Base-by-base conservation (phyloP, 1,140 invertebrate species). In the Probaryconus sp. region DNA sequence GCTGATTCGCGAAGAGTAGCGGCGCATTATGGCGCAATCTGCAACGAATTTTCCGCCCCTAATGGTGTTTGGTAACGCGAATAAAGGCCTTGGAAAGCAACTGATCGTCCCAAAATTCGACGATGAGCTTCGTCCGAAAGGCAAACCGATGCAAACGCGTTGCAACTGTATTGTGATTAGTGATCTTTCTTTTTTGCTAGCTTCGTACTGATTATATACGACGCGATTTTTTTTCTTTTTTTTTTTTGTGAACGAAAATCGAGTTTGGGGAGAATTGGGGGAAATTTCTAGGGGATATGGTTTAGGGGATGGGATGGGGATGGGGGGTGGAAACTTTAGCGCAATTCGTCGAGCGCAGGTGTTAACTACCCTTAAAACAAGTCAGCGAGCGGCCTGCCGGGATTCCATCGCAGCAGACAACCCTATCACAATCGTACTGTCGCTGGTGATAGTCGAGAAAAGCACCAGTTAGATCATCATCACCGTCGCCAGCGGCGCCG, bases 381-480 rank as follows among this genome's bases (percentile, higher is more conserved):
- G 58, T 83, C 76, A 71, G 72, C 64, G 80, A 83, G 81, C 65
- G 75, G 67, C 45, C 76, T 77, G 67, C 53, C 72, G 65, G n/a
- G 58, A 75, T 45, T 76, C 61, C 64, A 60, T 67, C 67, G 50
- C 60, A 67, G 71, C 70, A 69, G 78, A 56, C 71, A 78, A 79
- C 83, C 79, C 81, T 86, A 85, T 86, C 83, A 85, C 84, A 86
- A 84, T 86, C 79, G 80, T 82, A 75, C 50, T 81, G 79, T 76
- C 78, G 77, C 55, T 63, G 77, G 28, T 72, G 65, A 72, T 70
- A 43, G 28, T 51, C 28, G 47, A 78, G 73, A 79, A n/a, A n/a
- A 75, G 64, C 47, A 76, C 67, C 68, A 68, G 68, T 83, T 73
- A 81, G 31, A 75, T 75, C 61, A 76, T 73, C 77, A 79, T 61